These are phyloP conservation scores for Hydropsyche betteni DNA, from an alignment of 2,888 invertebrate genomes.

Conservation along the genomic window DNA sequence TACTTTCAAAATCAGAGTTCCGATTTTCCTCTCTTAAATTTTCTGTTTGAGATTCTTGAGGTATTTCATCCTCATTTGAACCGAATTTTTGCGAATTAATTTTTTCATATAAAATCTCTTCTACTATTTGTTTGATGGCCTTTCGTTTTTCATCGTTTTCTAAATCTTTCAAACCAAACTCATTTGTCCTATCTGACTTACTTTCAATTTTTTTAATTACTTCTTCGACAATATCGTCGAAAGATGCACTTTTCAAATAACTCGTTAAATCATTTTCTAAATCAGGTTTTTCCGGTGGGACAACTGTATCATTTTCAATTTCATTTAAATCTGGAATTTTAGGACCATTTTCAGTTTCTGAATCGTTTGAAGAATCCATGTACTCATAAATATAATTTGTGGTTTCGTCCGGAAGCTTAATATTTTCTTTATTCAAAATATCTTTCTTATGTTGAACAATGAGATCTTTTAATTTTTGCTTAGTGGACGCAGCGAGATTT, in stretches of 20 bases:
- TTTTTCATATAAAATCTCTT: conserved; percentile 62
- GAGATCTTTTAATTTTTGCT: conserved; percentile 64
- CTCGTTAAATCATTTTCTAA: conserved; percentile 41
- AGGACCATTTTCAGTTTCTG: neutral
- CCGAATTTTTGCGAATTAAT: conserved; percentile 57
- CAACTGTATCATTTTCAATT: neutral
- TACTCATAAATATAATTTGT: conserved; percentile 12
- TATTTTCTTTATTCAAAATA: conserved; percentile 31
- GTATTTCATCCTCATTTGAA: conserved; percentile 47
- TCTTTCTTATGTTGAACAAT: conserved; percentile 63
- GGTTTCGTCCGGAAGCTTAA: conserved; percentile 18
- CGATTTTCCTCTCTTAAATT: neutral
- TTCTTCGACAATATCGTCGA: conserved; percentile 64
- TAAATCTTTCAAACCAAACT: conserved; percentile 51
- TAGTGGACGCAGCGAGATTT: conserved; percentile 64
- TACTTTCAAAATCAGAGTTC: too few relatives aligned
- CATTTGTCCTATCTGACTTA: conserved; percentile 64
- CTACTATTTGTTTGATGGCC: conserved; percentile 64
- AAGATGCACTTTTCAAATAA: conserved; percentile 44
- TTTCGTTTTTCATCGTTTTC: conserved; percentile 60
- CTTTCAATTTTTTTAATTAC: conserved; percentile 66
- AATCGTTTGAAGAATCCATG: neutral
- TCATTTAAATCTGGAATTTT: neutral
- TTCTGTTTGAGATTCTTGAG: neutral
- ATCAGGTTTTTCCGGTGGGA: neutral